These are phyloP conservation scores for Amyelois transitella DNA, from an alignment of 1,140 invertebrate genomes.

Conservation along the genomic window DNA sequence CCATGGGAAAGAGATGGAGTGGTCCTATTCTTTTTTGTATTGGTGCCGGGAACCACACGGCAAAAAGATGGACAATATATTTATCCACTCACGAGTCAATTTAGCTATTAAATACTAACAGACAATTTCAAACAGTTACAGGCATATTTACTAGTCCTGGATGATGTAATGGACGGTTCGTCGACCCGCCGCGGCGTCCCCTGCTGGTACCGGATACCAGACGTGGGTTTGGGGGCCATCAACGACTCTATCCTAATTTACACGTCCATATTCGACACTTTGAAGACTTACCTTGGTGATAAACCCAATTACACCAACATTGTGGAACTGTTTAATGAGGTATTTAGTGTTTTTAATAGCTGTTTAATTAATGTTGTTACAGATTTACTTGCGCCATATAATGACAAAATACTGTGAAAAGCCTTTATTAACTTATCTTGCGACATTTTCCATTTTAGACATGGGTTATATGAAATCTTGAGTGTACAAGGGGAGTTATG, in stretches of 20 bases:
- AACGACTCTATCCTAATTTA: conserved; percentile 82
- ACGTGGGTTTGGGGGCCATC: conserved; percentile 87
- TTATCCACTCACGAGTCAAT: neutral
- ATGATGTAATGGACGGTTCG: conserved; percentile 95
- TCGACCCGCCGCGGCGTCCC: conserved; percentile 85
- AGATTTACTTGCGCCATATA: too few species aligned
- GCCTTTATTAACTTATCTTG: too few species aligned
- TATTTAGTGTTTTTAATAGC: conserved; percentile 59
- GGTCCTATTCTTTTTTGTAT: too few species aligned
- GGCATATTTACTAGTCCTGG: conserved; percentile 88
- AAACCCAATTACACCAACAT: conserved; percentile 84
- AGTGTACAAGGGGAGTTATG: too few species aligned
- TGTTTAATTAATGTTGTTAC: too few species aligned
- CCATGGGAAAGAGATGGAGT: too few species aligned
- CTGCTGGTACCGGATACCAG: conserved; percentile 92
- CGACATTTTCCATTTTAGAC: too few species aligned
- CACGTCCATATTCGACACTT: conserved; percentile 79
- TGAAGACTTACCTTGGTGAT: conserved; percentile 83
- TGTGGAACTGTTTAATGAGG: conserved; percentile 88
- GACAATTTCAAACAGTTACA: conserved; percentile 82
- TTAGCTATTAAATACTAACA: conserved; percentile 1
- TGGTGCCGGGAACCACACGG: too few species aligned
- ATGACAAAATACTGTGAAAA: too few species aligned
- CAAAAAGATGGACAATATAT: too few species aligned
- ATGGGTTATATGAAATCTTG: too few species aligned